Evolutionary conservation across 2,113 vertebrate genomes (phyloP).

Genomic region (Zeus faber): DNA sequence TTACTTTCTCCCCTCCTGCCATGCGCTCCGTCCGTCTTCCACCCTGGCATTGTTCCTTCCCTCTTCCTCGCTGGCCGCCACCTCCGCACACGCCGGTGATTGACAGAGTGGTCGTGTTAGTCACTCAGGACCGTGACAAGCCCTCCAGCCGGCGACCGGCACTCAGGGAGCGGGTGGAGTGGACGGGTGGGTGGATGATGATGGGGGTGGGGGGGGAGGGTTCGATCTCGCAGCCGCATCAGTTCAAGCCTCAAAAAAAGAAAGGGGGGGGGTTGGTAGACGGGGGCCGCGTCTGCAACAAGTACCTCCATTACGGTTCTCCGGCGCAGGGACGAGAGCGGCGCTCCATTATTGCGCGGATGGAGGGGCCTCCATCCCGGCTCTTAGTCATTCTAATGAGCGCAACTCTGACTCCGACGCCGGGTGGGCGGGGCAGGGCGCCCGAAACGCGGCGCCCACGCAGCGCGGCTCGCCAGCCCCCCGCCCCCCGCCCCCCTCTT

Average conservation of each 20-base stretch:
- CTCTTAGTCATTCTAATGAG: conserved; percentile 73
- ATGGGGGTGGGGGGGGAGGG: conserved; percentile 21
- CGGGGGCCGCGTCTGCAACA: conserved; percentile 62
- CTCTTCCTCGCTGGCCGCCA: conserved; percentile 10
- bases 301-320: conserved; percentile 71
- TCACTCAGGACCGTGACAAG: conserved; percentile 30
- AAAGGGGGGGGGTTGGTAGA: conserved; percentile 66
- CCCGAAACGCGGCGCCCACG: conserved; percentile 63
- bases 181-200: neutral
- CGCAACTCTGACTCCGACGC: conserved; percentile 54
- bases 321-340: conserved; percentile 51
- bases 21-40: too few relatives aligned
- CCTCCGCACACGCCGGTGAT: conserved; percentile 41
- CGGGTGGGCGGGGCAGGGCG: conserved; percentile 37
- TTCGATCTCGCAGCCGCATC: conserved; percentile 1
- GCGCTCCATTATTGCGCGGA: conserved; percentile 62
- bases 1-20: too few relatives aligned
- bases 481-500: conserved; percentile 49
- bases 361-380: conserved; percentile 62
- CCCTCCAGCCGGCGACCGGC: too few relatives aligned
- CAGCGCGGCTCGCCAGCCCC: neutral
- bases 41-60: too few relatives aligned
- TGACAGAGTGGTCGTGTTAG: conserved; percentile 20
- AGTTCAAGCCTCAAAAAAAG: conserved; percentile 56
- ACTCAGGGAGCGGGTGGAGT: neutral